Conservation (phyloP, 2,113 vertebrate species). For the Mohoua ochrocephala region DNA sequence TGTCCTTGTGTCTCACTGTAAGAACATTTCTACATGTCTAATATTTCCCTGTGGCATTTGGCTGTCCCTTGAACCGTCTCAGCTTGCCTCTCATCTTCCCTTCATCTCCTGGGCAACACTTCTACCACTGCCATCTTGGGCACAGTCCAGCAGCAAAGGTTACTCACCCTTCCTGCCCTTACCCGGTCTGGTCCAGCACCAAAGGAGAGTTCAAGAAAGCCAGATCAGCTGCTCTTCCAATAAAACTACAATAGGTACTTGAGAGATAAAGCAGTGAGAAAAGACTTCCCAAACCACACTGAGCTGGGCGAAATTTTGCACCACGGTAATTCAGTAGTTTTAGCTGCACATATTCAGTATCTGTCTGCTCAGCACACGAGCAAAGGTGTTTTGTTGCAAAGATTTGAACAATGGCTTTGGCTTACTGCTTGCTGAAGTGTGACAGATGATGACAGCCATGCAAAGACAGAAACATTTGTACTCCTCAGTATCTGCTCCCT, state of each 20-base stretch:
- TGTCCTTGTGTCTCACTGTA: background rate
- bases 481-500: background rate
- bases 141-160: background rate
- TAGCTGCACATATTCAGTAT: background rate
- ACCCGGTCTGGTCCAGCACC: background rate
- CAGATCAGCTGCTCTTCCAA: background rate
- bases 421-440: background rate
- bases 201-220: background rate
- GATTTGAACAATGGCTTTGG: background rate
- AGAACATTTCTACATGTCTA: background rate
- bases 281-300: background rate
- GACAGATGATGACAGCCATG: background rate
- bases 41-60: background rate
- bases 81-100: background rate
- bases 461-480: background rate
- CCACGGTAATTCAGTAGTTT: background rate
- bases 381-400: background rate
- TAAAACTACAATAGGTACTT: background rate
- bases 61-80: background rate
- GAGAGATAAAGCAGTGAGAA: background rate
- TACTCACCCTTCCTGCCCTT: background rate
- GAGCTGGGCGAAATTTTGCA: background rate
- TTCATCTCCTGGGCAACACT: background rate
- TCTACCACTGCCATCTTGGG: background rate
- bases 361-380: rapidly evolving